These are phyloP conservation scores for Helogale parvula DNA, from an alignment of 2,113 vertebrate species.

Conservation along the genomic window DNA sequence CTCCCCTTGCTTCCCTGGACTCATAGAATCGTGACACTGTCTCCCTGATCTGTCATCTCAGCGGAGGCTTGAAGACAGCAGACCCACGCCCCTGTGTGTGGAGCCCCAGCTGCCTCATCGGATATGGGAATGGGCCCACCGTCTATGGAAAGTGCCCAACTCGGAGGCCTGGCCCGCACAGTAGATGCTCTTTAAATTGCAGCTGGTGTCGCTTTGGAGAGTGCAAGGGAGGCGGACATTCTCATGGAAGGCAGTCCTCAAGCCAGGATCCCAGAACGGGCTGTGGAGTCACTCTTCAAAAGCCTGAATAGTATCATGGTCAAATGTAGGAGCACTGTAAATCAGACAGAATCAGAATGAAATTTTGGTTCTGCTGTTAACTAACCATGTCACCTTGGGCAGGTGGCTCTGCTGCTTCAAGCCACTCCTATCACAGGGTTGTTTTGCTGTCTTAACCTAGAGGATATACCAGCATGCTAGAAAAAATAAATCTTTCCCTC, in stretches of 20 bases:
- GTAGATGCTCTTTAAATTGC: neutral
- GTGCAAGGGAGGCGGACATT: fast-evolving
- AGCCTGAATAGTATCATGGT: neutral
- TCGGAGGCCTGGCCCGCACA: no score
- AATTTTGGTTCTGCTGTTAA: neutral
- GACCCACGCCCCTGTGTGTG: neutral
- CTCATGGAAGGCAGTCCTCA: neutral
- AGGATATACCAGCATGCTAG: no score
- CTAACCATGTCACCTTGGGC: no score
- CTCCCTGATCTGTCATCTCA: neutral
- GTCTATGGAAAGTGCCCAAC: no score
- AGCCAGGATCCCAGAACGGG: neutral
- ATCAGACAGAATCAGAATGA: neutral
- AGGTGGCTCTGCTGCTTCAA: neutral
- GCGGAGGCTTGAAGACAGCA: neutral
- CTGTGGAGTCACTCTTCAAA: neutral
- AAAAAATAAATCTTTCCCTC: neutral
- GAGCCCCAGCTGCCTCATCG: neutral
- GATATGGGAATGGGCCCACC: neutral
- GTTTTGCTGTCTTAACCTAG: neutral
- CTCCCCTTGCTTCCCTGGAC: neutral
- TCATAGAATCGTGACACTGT: fast-evolving
- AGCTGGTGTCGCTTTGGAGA: neutral
- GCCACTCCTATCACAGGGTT: neutral
- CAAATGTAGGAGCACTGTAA: neutral